Evolutionary conservation across 2,888 invertebrate species (phyloP).

Genomic region (Leucophenga maculata): DNA sequence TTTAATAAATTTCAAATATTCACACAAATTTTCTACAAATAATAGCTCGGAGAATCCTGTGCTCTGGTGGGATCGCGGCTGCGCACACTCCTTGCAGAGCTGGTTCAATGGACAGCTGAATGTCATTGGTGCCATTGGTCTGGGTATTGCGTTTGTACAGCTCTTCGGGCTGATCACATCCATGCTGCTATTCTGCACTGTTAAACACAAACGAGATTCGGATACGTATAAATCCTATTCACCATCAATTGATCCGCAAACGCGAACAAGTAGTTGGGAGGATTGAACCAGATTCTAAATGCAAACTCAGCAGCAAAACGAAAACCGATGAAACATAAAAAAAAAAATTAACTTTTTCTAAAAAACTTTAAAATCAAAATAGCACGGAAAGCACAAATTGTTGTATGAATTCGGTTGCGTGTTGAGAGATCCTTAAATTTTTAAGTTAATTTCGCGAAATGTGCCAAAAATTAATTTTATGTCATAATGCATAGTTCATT

Average conservation of each 20-base stretch:
- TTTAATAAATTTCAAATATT: too few species aligned
- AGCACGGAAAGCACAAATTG: neutral
- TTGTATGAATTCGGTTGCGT: neutral
- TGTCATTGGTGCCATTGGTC: constrained; percentile 83
- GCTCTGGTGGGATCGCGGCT: constrained; percentile 81
- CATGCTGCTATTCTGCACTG: constrained; percentile 83
- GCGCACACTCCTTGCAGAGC: constrained; percentile 81
- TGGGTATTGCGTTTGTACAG: constrained; percentile 84
- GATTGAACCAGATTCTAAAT: constrained; percentile 67
- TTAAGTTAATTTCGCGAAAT: constrained; percentile 48
- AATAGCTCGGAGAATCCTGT: constrained; percentile 73
- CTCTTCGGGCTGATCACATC: constrained; percentile 84
- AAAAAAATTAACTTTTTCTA: constrained; percentile 17
- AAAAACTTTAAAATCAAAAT: constrained; percentile 14
- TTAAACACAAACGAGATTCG: constrained; percentile 78
- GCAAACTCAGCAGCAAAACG: neutral
- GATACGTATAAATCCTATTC: constrained; percentile 81
- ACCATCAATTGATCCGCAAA: constrained; percentile 72
- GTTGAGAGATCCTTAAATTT: neutral
- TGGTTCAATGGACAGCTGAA: constrained; percentile 85
- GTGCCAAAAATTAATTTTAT: constrained; percentile 64
- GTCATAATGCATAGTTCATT: neutral
- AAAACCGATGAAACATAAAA: neutral
- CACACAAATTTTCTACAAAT: neutral
- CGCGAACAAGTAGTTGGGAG: constrained; percentile 72